Conservation (phyloP, 2,888 invertebrate genomes). For the Stegana nigrithorax region DNA sequence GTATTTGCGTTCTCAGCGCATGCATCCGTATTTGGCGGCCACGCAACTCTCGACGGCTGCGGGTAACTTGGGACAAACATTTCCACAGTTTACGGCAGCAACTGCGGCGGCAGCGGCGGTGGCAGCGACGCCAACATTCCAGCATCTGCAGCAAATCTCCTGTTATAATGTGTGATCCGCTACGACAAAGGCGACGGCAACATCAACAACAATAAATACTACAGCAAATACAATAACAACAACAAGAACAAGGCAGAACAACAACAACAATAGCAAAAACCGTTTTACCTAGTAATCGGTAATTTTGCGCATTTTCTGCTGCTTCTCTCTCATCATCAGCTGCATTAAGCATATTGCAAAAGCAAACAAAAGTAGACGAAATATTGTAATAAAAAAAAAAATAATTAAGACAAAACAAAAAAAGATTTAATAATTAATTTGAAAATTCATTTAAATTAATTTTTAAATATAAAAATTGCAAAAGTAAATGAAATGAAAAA, state of each 20-base stretch:
- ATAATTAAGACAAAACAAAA: slow-evolving; percentile 19
- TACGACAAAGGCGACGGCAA: slow-evolving; percentile 28
- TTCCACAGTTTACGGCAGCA: slow-evolving; percentile 69
- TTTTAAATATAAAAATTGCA: slow-evolving; percentile 9
- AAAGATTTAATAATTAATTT: slow-evolving; percentile 36
- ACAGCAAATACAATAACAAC: slow-evolving; percentile 30
- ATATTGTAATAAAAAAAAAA: slow-evolving; percentile 12
- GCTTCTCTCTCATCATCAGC: background rate
- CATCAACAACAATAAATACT: slow-evolving; percentile 31
- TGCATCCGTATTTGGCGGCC: slow-evolving; percentile 72
- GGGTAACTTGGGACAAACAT: slow-evolving; percentile 66
- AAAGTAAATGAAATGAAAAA: slow-evolving; percentile 39
- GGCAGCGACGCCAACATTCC: slow-evolving; percentile 67
- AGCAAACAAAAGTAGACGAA: background rate
- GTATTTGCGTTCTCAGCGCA: slow-evolving; percentile 72
- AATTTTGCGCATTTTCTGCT: slow-evolving; percentile 1
- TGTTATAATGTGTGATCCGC: slow-evolving; percentile 74
- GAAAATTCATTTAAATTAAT: slow-evolving; percentile 28
- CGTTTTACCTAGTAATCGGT: slow-evolving; percentile 34
- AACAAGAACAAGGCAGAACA: background rate
- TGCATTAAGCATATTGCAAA: background rate
- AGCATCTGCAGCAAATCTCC: slow-evolving; percentile 71
- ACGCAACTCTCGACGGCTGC: slow-evolving; percentile 68
- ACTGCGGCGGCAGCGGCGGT: slow-evolving; percentile 52
- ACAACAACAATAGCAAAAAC: background rate